Evolutionary conservation across 1,140 invertebrate genomes (phyloP), one percentile per base, ranked within the genome.

Genomic region (Tenebrio molitor): DNA sequence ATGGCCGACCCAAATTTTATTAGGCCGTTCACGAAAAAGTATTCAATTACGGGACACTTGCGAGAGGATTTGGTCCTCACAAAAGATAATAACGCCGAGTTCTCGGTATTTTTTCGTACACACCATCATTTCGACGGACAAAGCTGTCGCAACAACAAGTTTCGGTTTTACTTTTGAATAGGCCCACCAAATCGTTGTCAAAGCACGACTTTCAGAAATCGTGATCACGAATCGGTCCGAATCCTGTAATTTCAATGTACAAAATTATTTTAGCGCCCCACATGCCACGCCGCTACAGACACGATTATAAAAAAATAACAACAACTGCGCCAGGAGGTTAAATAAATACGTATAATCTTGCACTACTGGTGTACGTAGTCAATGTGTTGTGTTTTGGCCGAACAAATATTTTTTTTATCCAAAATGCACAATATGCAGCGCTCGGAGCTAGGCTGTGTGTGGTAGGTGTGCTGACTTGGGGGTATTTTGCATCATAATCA

Each of bases 211-310:
- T 44, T 64, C 5, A 10, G 12, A 46, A 72, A 34, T 71, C 70
- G 70, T 72, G 70, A 72, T 66, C 70, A 72, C 70, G 70, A 72
- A 50, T 44, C 29, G 41, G 14, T 15, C 16, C 17, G 17, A 44
- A 64, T 66, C 70, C 42, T 72, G 70, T 72, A 72, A 72, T 72
- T 72, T 70, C 17, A 62, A 53, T 41, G 14, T 21, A 21, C 36
- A 33, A 68, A 68, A 25, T 44, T 25, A 39, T 46, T 58, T 58
- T 58, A 23, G 50, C 50, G 50, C 50, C 50, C 50, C 50, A 58
- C 23, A 58, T 58, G 23, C 10, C 14, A 34, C 19, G 21, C 44
- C 46, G 19, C 23, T 68, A 15, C 15, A 58, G 21, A 39, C 50
- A 19, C 8, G n/a, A 8, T 5, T 16, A 23, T 19, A 3, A 12